Evolutionary conservation across 2,113 vertebrate genomes (phyloP).

Genomic region (Coryphaenoides rupestris): DNA sequence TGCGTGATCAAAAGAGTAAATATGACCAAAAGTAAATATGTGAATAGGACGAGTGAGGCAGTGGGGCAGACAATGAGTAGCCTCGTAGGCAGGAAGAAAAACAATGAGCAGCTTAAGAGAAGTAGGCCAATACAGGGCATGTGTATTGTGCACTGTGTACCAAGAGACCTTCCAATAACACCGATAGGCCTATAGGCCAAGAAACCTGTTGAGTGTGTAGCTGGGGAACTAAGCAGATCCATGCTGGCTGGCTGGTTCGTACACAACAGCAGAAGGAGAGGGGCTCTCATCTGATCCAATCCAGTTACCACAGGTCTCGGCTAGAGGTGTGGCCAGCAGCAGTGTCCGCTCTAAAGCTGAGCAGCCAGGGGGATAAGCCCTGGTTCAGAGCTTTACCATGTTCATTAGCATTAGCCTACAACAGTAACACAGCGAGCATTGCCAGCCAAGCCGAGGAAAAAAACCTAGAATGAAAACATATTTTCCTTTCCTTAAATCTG

Average conservation of each 20-base stretch:
- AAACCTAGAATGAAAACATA: no score
- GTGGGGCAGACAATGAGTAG: no score
- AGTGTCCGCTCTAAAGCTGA: slow-evolving; percentile 12
- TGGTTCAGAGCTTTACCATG: slow-evolving; percentile 23
- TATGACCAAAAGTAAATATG: no score
- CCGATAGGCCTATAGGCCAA: slow-evolving; percentile 1
- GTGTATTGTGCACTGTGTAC: no score
- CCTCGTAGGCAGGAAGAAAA: no score
- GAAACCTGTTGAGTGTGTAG: slow-evolving; percentile 36
- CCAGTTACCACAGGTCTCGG: slow-evolving; percentile 5
- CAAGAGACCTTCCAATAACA: no score
- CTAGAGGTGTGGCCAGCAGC: slow-evolving; percentile 23
- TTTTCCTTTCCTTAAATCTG: not conserved
- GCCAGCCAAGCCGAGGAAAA: no score
- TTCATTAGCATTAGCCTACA: not conserved
- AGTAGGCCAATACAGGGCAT: no score
- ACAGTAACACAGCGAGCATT: no score
- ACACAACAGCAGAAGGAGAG: slow-evolving; percentile 4
- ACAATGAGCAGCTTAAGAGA: no score
- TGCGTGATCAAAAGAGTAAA: no score
- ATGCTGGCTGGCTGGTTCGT: not conserved
- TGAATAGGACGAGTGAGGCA: no score
- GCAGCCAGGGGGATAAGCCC: not conserved
- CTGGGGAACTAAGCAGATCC: slow-evolving; percentile 19
- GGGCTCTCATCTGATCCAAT: slow-evolving; percentile 23